Conservation (phyloP, 1,140 invertebrate genomes). For the Pseudomyrmex gracilis region DNA sequence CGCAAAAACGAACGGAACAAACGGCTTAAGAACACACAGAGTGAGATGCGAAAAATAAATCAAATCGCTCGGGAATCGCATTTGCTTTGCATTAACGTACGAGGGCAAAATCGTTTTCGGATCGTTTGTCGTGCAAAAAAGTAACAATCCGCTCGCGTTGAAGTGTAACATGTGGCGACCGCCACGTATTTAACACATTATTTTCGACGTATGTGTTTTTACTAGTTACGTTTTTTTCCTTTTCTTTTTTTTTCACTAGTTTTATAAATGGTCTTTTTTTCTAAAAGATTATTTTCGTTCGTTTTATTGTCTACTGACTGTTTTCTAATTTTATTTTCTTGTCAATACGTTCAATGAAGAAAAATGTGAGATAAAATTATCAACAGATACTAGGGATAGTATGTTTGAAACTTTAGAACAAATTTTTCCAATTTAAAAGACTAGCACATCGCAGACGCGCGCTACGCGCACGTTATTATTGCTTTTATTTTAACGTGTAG, state of each 20-base stretch:
- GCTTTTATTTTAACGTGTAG: no score
- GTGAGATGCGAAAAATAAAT: slow-evolving; percentile 48
- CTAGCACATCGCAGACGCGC: no score
- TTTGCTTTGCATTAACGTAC: slow-evolving; percentile 53
- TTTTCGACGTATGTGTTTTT: slow-evolving; percentile 7
- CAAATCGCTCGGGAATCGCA: slow-evolving; percentile 41
- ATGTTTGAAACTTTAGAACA: no score
- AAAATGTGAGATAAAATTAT: neutral
- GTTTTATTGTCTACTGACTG: no score
- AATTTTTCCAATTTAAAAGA: neutral
- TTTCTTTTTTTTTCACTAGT: neutral
- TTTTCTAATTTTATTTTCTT: no score
- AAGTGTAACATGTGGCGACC: slow-evolving; percentile 23
- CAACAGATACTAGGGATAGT: neutral
- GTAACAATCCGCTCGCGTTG: slow-evolving; percentile 38
- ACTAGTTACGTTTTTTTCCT: neutral
- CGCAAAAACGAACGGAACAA: slow-evolving; percentile 47
- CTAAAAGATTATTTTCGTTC: neutral
- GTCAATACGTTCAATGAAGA: no score
- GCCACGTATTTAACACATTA: slow-evolving; percentile 46
- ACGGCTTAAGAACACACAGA: slow-evolving; percentile 49
- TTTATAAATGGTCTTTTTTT: neutral
- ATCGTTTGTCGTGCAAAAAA: slow-evolving; percentile 48
- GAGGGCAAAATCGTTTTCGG: slow-evolving; percentile 46
- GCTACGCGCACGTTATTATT: no score